Percentiles rank a stretch among this genome's conserved stretches.
phyloP scores from a whole-genome alignment of 1,140 invertebrate genomes.

The Sycophila sp. region DNA sequence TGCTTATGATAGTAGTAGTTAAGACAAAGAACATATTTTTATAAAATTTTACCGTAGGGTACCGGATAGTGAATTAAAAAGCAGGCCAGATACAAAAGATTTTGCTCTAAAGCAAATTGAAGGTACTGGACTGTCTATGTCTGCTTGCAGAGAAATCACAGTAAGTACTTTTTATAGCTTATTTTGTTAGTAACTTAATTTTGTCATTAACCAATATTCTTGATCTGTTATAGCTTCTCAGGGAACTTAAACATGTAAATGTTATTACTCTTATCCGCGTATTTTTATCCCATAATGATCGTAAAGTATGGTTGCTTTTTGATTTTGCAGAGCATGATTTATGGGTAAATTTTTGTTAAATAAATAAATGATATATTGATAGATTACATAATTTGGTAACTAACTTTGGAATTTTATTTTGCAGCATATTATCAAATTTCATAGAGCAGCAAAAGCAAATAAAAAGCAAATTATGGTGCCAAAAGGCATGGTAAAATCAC shows the following conservation, averaged over 20 bases:
- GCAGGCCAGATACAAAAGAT: slow-evolving; percentile 80
- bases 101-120: slow-evolving; percentile 99
- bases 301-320: slow-evolving; percentile 98
- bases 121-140: slow-evolving; percentile 99
- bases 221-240: slow-evolving; percentile 78
- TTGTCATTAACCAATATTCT: neutral
- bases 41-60: slow-evolving; percentile 47
- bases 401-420: slow-evolving; percentile 43
- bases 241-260: slow-evolving; percentile 98
- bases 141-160: slow-evolving; percentile 98
- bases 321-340: slow-evolving; percentile 99
- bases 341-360: slow-evolving; percentile 74
- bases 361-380: neutral
- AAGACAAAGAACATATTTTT: no score
- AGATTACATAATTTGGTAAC: neutral
- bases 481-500: slow-evolving; percentile 97
- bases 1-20: no score
- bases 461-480: slow-evolving; percentile 97
- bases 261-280: slow-evolving; percentile 97
- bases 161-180: slow-evolving; percentile 73
- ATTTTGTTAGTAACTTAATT: neutral
- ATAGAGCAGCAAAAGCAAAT: slow-evolving; percentile 97
- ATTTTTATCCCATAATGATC: slow-evolving; percentile 95
- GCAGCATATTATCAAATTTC: slow-evolving; percentile 99
- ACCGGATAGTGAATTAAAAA: slow-evolving; percentile 64